These are phyloP conservation scores for Megaustenia siamemsis DNA, from an alignment of 2,888 invertebrate genomes.

Conservation along the genomic window DNA sequence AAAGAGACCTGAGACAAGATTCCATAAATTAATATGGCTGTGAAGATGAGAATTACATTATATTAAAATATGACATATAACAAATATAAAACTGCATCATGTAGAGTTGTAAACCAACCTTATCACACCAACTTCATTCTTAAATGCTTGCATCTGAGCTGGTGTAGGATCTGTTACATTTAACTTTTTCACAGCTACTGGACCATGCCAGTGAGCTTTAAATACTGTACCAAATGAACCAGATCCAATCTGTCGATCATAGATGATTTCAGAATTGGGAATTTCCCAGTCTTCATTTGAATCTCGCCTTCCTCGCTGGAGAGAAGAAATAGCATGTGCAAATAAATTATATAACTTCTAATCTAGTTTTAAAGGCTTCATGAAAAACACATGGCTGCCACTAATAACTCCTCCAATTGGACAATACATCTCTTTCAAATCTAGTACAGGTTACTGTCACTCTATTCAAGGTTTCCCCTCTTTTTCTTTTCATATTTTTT, in stretches of 20 bases:
- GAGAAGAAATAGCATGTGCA: too few species aligned
- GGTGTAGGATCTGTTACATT: slow-evolving; percentile 98
- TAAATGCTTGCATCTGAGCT: slow-evolving; percentile 97
- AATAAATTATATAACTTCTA: not conserved
- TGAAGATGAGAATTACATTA: not conserved
- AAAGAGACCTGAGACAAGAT: too few species aligned
- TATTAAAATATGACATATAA: not conserved
- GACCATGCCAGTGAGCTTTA: slow-evolving; percentile 97
- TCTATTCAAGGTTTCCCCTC: too few species aligned
- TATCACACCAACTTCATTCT: slow-evolving; percentile 97
- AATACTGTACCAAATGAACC: slow-evolving; percentile 99
- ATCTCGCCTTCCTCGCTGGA: slow-evolving; percentile 83
- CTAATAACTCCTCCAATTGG: too few species aligned
- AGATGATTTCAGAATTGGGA: slow-evolving; percentile 93
- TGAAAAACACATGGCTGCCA: too few species aligned
- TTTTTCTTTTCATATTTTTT: too few species aligned
- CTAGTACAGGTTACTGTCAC: too few species aligned
- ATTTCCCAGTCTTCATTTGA: slow-evolving; percentile 99
- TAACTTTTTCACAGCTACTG: slow-evolving; percentile 97
- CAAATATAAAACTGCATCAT: too few species aligned
- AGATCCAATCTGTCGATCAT: slow-evolving; percentile 95
- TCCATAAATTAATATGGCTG: not conserved
- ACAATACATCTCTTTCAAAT: too few species aligned
- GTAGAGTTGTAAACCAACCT: slow-evolving; percentile 84
- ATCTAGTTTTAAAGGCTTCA: too few species aligned